Percentiles rank a stretch among this genome's conserved stretches.
Evolutionary conservation across 2,113 vertebrate species (phyloP).

Genomic region (Hippolais icterina): DNA sequence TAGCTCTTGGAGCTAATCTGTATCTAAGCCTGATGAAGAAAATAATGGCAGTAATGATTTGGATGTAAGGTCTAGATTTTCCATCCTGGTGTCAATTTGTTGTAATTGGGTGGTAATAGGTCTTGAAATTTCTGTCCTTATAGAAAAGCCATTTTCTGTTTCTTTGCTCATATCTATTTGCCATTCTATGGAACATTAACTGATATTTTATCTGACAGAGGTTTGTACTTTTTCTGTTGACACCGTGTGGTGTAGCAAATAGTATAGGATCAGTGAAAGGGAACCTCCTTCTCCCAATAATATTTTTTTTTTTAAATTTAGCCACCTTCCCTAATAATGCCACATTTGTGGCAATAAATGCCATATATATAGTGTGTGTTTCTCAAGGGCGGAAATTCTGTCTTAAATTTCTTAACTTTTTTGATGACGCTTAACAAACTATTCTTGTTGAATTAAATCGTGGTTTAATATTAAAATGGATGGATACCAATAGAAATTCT

Average conservation of each 20-base stretch:
- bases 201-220: background rate
- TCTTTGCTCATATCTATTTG: background rate
- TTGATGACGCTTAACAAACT: background rate
- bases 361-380: background rate
- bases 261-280: background rate
- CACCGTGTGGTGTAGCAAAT: background rate
- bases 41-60: background rate
- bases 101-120: background rate
- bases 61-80: background rate
- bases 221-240: background rate
- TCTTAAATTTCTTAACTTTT: background rate
- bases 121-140: background rate
- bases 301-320: background rate
- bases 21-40: background rate
- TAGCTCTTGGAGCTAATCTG: background rate
- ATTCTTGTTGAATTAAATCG: background rate
- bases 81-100: background rate
- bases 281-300: background rate
- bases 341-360: background rate
- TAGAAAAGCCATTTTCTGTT: background rate
- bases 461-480: background rate
- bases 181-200: background rate
- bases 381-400: background rate
- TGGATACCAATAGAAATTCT: background rate
- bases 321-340: background rate